phyloP scores from a whole-genome alignment of 2,797 vertebrate species.

The Pangasius larnaudii region DNA sequence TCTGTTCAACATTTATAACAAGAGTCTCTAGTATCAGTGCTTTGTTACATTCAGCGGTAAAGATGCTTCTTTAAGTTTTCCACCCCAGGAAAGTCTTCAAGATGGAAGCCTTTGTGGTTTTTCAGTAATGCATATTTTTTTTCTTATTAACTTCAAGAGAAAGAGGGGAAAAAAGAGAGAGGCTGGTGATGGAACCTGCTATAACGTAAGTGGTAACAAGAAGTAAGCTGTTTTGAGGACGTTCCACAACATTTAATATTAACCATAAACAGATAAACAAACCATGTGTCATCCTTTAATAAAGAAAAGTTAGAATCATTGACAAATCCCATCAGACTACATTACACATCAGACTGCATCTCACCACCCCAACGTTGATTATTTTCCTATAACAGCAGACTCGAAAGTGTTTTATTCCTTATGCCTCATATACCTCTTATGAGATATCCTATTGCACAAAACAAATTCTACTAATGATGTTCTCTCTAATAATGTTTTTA shows the following conservation, averaged over 20 bases:
- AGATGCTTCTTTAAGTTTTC: background rate
- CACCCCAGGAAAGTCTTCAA: background rate
- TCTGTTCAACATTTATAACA: background rate
- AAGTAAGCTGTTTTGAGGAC: background rate
- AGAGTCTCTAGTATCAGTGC: background rate
- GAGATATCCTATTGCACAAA: background rate
- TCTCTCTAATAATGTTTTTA: background rate
- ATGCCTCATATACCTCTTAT: too few relatives aligned
- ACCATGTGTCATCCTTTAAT: background rate
- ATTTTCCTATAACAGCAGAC: background rate
- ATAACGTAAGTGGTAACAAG: background rate
- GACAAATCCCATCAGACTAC: background rate
- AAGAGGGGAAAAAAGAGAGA: background rate
- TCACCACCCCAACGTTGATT: background rate
- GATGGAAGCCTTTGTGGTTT: background rate
- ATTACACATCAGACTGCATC: background rate
- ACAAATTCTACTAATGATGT: background rate
- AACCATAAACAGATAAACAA: background rate
- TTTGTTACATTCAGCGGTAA: background rate
- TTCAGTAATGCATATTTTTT: background rate
- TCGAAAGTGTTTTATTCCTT: background rate
- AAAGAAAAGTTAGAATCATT: background rate
- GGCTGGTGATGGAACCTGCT: background rate
- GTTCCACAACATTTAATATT: background rate
- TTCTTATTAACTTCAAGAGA: background rate